Base-by-base conservation (phyloP, 2,113 vertebrate genomes). In the Nothoprocta pentlandii region DNA sequence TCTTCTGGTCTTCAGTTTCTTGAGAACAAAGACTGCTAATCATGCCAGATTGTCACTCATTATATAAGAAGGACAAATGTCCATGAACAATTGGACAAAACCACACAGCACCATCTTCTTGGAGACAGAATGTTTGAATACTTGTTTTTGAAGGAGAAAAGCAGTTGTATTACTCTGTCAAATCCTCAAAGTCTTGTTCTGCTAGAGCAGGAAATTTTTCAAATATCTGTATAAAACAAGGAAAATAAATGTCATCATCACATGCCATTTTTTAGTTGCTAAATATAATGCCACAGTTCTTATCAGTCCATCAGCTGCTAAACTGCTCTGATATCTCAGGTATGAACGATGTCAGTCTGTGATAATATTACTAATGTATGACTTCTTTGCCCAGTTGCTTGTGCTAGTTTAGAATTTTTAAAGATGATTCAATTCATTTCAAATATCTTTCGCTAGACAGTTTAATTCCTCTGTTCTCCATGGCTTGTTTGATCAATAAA, bases 401-500 rank as follows among this genome's bases (percentile, higher is more conserved):
- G 77, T 91, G 70, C 47, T 90, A 90, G 54, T 94, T 96, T 22
- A 76, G 64, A 74, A 47, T 85, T 93, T 91, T 84, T 88, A 46
- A 94, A 93, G n/a, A 64, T 70, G 6, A 68, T 91, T 87, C 87
- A 91, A 90, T 46, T 84, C 11, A 89, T 89, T 77, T 94, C 14
- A 80, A 62, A 90, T 92, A 71, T 62, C 62, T 87, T 73, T 76
- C 51, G 80, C 17, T 75, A 82, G 69, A 46, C 32, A 81, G 30
- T 46, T 83, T 78, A 95, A 92, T 95, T 92, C 86, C 36, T 76
- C 63, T 93, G 54, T 77, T 95, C 41, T 96, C 30, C 63, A 78
- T 0, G 2, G 51, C 54, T 93, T 90, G 34, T 93, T 96, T 95
- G 91, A 96, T 94, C 96, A 92, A 96, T 96, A 96, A 93, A 94